phyloP scores from a whole-genome alignment of 1,140 invertebrate genomes.

The Megalopta genalis region DNA sequence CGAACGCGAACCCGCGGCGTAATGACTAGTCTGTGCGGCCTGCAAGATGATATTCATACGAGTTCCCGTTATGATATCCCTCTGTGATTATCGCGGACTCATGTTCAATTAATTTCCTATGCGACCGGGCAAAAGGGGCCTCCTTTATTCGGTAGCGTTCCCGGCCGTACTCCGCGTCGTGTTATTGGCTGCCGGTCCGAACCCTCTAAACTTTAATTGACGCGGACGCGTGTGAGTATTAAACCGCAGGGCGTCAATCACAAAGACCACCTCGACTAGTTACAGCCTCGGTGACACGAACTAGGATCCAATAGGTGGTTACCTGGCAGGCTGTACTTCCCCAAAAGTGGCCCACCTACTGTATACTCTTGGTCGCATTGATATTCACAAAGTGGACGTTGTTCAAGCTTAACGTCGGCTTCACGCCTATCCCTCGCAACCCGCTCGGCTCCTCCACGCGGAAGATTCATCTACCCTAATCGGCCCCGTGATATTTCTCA shows the following conservation, averaged over 20 bases:
- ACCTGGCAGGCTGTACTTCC: conserved; percentile 49
- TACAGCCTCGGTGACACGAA: conserved; percentile 52
- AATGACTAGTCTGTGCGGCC: background rate
- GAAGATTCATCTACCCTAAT: conserved; percentile 20
- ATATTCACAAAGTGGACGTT: conserved; percentile 71
- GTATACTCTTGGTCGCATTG: conserved; percentile 69
- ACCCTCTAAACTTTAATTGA: conserved; percentile 63
- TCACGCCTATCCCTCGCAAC: conserved; percentile 4
- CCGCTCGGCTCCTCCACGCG: conserved; percentile 24
- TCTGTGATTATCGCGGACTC: background rate
- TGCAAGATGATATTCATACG: background rate
- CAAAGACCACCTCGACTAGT: conserved; percentile 63
- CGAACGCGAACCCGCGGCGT: background rate
- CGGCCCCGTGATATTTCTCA: background rate
- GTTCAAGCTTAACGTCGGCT: conserved; percentile 30
- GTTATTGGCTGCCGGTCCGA: conserved; percentile 44
- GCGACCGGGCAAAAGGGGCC: background rate
- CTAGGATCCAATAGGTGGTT: conserved; percentile 60
- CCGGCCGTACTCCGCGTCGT: conserved; percentile 8
- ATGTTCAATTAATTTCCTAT: background rate
- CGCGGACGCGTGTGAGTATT: conserved; percentile 55
- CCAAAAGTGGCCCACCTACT: conserved; percentile 49
- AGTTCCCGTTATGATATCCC: background rate
- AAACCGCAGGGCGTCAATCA: conserved; percentile 66
- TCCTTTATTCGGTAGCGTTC: conserved; percentile 19